Conservation (phyloP, 2,113 vertebrate species). For the human (Homo sapiens) region GRCh38 chr16:6158501-6159000, state of each 20-base stretch:
- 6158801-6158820: not conserved
- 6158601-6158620: slow-evolving; percentile 47
- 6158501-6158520: slow-evolving; percentile 15
- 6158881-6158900: not conserved
- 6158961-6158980: no score
- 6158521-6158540: slow-evolving; percentile 37
- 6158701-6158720: not conserved
- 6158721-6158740: not conserved
- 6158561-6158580: not conserved
- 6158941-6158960: no score
- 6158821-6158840: not conserved
- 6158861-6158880: not conserved
- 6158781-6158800: not conserved
- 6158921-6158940: no score
- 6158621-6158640: not conserved
- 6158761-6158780: not conserved
- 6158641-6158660: not conserved
- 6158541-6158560: slow-evolving; percentile 34
- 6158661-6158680: not conserved
- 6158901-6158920: no score
- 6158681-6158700: not conserved
- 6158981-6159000: no score
- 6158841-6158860: no score
- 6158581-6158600: slow-evolving; percentile 33
- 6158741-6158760: not conserved